Evolutionary conservation across 53 echinoderm and acorn worm species (phyloP).

Genomic region (Stichopus horrens): DNA sequence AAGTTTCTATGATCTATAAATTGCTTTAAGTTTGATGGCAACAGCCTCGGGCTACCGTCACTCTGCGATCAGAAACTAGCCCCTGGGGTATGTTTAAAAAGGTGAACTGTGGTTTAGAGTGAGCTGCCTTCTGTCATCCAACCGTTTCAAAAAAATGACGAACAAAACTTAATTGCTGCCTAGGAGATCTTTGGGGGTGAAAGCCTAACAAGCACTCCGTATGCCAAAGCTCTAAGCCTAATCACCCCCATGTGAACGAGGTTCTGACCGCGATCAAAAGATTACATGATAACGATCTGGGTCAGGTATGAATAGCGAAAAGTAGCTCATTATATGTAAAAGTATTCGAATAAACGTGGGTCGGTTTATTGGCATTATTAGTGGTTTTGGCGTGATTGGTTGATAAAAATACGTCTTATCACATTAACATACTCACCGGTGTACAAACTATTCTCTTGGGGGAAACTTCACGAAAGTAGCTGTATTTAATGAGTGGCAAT

Average conservation of each 20-base stretch:
- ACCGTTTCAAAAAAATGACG: slow-evolving; percentile 27
- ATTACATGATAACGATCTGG: slow-evolving; percentile 40
- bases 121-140: slow-evolving; percentile 38
- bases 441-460: neutral
- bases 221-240: slow-evolving; percentile 32
- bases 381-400: neutral
- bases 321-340: neutral
- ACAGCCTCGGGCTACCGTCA: slow-evolving; percentile 9
- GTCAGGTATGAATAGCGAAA: slow-evolving; percentile 9
- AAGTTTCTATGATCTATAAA: neutral
- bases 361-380: neutral
- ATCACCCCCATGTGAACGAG: slow-evolving; percentile 42
- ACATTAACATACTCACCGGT: neutral
- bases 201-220: slow-evolving; percentile 37
- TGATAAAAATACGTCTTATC: neutral
- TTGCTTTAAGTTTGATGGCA: neutral
- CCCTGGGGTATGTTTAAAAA: slow-evolving; percentile 42
- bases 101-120: slow-evolving; percentile 33
- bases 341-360: neutral
- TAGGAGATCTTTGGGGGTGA: slow-evolving; percentile 17
- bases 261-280: slow-evolving; percentile 40
- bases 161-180: slow-evolving; percentile 33
- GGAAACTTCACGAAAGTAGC: neutral
- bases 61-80: slow-evolving; percentile 18
- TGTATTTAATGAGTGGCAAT: neutral